Percentiles rank a stretch among this genome's conserved stretches.
phyloP scores from a whole-genome alignment of 2,113 vertebrate species.

The Plecturocebus donacophilus region DNA sequence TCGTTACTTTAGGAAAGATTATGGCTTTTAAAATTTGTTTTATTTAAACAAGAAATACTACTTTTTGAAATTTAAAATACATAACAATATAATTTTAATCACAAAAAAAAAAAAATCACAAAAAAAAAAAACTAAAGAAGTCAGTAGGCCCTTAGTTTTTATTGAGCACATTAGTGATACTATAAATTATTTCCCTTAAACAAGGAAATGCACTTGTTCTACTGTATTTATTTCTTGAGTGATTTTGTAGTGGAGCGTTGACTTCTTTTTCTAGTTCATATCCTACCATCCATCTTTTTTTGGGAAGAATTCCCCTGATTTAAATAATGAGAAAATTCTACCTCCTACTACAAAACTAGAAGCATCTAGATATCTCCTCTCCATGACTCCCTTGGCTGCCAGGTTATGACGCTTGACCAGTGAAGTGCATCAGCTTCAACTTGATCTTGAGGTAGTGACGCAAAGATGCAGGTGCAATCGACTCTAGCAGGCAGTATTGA shows the following conservation, averaged over 20 bases:
- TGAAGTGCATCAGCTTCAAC: neutral
- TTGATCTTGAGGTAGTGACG: neutral
- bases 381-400: fast-evolving
- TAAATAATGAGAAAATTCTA: neutral
- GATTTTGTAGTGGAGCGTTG: neutral
- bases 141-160: neutral
- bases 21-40: neutral
- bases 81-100: neutral
- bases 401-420: neutral
- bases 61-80: constrained; percentile 7
- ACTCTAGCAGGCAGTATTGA: neutral
- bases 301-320: neutral
- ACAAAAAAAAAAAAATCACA: too few species aligned
- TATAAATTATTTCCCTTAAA: neutral
- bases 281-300: neutral
- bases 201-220: neutral
- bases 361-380: neutral
- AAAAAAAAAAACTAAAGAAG: too few species aligned
- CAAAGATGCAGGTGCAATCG: neutral
- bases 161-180: neutral
- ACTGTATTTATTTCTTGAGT: neutral
- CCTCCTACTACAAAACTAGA: neutral
- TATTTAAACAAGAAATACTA: neutral
- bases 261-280: neutral
- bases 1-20: neutral